Base-by-base conservation (phyloP, 2,113 vertebrate species). In the Reinhardtius hippoglossoides region DNA sequence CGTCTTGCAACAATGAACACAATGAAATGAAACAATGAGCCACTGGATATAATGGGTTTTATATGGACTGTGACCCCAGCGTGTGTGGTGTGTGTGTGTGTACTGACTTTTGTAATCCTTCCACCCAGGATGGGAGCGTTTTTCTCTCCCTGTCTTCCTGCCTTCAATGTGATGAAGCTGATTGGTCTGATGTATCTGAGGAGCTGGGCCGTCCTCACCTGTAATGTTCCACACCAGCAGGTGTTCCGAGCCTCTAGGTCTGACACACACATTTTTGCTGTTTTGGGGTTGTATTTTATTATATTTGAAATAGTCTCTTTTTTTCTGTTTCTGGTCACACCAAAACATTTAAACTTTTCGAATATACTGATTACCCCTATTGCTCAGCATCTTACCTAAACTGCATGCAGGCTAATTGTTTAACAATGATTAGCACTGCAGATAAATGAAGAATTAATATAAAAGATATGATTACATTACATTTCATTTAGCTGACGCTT, bases 181-280 rank as follows among this genome's bases (percentile, higher is more conserved):
- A 96, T 97, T 13, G 97, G 98, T 6, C 94, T 99, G 65, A 99
- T 99, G 98, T 99, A 99, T 88, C 94, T 99, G 88, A 93, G 98
- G 82, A 99, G 98, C 91, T 99, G 98, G 98, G 98, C 98, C 0
- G 98, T 99, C 70, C 93, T 99, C 82, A 99, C 98, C 0, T 99
- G 98, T 76, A 99, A 99, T 3, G 98, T 98, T 3, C 98, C 98
- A 0, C 98, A 99, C 78, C 98, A 99, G 91, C 98, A 99, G 80
- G 97, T 99, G 31, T 99, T 99, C 91, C 92, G 96, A 78, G 98
- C 98, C 23, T 99, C 98, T 83, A 97, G 98, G 98, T 99, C 44
- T 87, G 94, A 71, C 48, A 31, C 10, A 59, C 12, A 13, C 42
- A 35, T 27, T 35, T 35, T 35, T 35, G 6, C 7, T 9, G 35